phyloP scores from a whole-genome alignment of 2,797 vertebrate genomes.

The Halcyon badia region DNA sequence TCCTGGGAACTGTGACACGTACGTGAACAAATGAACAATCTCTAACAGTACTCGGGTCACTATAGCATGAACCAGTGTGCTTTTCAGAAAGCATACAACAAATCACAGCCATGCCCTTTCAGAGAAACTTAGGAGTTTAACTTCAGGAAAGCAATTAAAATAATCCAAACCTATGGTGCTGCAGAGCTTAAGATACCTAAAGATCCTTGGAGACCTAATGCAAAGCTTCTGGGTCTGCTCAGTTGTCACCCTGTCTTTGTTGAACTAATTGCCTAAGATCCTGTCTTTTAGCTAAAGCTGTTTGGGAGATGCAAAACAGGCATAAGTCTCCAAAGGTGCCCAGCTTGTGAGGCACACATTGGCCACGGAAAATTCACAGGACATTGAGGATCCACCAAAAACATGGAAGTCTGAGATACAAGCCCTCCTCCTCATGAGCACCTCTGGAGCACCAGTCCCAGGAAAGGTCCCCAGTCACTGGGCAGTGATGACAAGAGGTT shows the following conservation, averaged over 20 bases:
- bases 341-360: neutral
- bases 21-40: neutral
- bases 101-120: neutral
- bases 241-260: slow-evolving; percentile 42
- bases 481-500: neutral
- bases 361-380: neutral
- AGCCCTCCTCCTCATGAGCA: neutral
- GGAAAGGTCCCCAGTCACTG: neutral
- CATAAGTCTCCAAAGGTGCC: neutral
- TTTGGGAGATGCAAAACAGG: slow-evolving; percentile 40
- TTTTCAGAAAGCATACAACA: slow-evolving; percentile 17
- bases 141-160: slow-evolving; percentile 45
- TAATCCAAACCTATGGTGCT: slow-evolving; percentile 12
- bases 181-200: slow-evolving; percentile 18
- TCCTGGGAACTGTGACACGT: neutral
- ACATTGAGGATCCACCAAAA: neutral
- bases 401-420: neutral
- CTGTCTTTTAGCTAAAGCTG: slow-evolving; percentile 25
- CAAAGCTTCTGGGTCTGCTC: slow-evolving; percentile 44
- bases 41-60: neutral
- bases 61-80: neutral
- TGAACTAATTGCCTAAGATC: slow-evolving; percentile 24
- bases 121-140: slow-evolving; percentile 8
- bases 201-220: slow-evolving; percentile 18
- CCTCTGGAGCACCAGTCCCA: neutral